Evolutionary conservation across 1,140 invertebrate species (phyloP).

Genomic region (Octopus bimaculoides): DNA sequence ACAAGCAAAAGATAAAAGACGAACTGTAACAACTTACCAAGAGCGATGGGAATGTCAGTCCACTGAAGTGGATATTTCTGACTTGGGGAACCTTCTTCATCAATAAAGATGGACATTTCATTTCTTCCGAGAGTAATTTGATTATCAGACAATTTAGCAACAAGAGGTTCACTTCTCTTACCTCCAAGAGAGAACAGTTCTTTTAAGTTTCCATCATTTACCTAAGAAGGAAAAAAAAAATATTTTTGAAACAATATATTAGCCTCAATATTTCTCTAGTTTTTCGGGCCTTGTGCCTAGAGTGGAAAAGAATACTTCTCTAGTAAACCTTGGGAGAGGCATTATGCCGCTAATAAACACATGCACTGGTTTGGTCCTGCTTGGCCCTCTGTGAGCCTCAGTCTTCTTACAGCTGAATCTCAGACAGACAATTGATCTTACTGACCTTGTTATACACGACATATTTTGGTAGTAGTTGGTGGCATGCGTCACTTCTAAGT

Average conservation of each 20-base stretch:
- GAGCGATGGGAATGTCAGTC: slow-evolving; percentile 74
- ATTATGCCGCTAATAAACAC: too few relatives aligned
- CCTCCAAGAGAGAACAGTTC: slow-evolving; percentile 80
- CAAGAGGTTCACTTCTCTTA: slow-evolving; percentile 77
- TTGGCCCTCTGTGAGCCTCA: too few relatives aligned
- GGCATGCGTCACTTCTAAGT: too few relatives aligned
- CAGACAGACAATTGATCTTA: too few relatives aligned
- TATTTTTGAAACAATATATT: background rate
- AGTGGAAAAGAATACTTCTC: too few relatives aligned
- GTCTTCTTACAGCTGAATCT: too few relatives aligned
- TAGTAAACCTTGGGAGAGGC: too few relatives aligned
- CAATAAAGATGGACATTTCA: slow-evolving; percentile 78
- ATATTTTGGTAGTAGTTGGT: too few relatives aligned
- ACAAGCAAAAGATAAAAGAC: background rate
- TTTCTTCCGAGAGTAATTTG: slow-evolving; percentile 78
- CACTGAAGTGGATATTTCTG: slow-evolving; percentile 75
- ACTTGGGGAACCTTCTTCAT: slow-evolving; percentile 69
- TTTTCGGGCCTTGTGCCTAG: too few relatives aligned
- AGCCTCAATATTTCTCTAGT: too few relatives aligned
- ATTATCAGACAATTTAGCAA: slow-evolving; percentile 72
- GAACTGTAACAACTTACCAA: slow-evolving; percentile 61
- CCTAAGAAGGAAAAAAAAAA: slow-evolving; percentile 24
- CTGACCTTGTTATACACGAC: too few relatives aligned
- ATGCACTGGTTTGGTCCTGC: too few relatives aligned
- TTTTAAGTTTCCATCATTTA: slow-evolving; percentile 64